Base-by-base conservation (phyloP, 2,888 invertebrate genomes). In the Melieria crassipennis region DNA sequence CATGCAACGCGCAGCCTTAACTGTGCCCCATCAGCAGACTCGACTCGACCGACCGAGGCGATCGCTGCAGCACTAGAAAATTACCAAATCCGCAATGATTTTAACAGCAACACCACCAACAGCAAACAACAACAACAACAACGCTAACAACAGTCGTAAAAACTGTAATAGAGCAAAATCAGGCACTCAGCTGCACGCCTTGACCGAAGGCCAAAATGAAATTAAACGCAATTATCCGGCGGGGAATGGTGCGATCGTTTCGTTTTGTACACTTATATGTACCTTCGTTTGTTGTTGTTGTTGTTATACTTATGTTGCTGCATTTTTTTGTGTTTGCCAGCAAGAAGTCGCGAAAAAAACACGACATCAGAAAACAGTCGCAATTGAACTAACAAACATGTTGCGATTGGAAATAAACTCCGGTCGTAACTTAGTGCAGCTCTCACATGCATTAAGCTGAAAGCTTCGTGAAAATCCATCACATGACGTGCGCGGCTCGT, bases 61-160 rank as follows among this genome's bases (percentile, higher is more conserved):
- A 58, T 60, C 58, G 57, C 58, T 52, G 70, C 58, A 43, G 42
- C 65, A 72, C 74, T 71, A 73, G 77, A 73, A 75, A 76, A 77
- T 76, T 78, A 75, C 77, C 75, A 75, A 77, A 77, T 76, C 75
- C 74, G 70, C 75, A 78, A 75, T 75, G 77, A 75, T 77, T 78
- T 77, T 75, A 52, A 52, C 13, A 13, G 52, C 52, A 52, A 52
- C 52, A 63, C 55, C 13, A 42, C n/a, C 63, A 65, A 58, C 16
- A 30, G 47, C 60, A 50, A 67, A 52, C 60, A 50, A 67, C 7
- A 46, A 56, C 64, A 52, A 68, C 52, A 55, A 58, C 52, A 46
- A 58, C 9, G 48, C 16, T 4, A 56, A 69, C 52, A 45, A 46
- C 66, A 71, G 68, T 63, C 68, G 72, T 72, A 72, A 69, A 70